Conservation (phyloP, 2,113 vertebrate species). For the Eclectus roratus region DNA sequence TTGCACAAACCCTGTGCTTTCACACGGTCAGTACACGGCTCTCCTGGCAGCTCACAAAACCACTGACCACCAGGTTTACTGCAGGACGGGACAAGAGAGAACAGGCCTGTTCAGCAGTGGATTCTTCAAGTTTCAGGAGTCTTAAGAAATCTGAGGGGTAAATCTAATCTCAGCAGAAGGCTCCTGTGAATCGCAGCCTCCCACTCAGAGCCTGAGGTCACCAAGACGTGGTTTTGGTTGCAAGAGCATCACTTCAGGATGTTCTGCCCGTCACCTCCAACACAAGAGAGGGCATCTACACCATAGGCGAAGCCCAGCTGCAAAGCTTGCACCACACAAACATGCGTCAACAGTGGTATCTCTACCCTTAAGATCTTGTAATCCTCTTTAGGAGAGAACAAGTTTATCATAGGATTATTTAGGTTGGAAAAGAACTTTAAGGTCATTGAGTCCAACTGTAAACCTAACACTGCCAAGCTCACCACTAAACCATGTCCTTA, state of each 20-base stretch:
- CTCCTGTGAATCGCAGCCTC: not conserved
- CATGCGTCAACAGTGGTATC: not conserved
- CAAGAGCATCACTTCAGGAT: not conserved
- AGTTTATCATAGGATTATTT: not conserved
- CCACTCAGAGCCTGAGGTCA: not conserved
- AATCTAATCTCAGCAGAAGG: not conserved
- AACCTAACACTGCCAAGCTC: not conserved
- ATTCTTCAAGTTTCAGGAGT: not conserved
- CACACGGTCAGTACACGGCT: not conserved
- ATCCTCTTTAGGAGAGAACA: not conserved
- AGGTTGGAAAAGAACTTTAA: not conserved
- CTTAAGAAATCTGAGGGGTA: not conserved
- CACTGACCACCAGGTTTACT: not conserved
- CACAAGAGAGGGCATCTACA: not conserved
- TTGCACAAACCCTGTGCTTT: not conserved
- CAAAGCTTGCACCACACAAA: not conserved
- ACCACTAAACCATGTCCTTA: not conserved
- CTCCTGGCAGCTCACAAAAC: constrained; percentile 7
- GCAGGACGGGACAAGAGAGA: not conserved
- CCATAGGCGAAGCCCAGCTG: not conserved
- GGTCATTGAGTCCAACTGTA: not conserved
- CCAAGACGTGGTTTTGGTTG: not conserved
- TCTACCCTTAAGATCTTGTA: not conserved
- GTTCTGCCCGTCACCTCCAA: not conserved
- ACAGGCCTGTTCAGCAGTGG: not conserved